Conservation (phyloP, 2,797 vertebrate genomes). For the Rhyacichthys aspro region DNA sequence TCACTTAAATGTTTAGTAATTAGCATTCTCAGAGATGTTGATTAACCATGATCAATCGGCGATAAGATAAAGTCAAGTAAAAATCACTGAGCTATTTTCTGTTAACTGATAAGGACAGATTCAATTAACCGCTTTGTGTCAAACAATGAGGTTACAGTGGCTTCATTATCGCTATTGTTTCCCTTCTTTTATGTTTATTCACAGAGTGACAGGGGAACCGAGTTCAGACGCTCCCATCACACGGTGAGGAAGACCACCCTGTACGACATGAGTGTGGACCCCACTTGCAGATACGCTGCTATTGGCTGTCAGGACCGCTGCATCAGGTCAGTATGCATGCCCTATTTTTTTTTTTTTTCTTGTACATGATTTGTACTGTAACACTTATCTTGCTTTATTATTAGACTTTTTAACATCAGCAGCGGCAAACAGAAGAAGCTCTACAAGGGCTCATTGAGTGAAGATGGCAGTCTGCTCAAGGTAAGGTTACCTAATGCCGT, state of each 20-base stretch:
- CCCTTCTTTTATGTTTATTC: neutral
- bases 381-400: neutral
- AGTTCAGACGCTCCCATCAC: constrained; percentile 92
- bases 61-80: neutral
- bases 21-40: no score
- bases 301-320: constrained; percentile 94
- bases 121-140: neutral
- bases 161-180: neutral
- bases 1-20: no score
- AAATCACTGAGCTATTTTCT: neutral
- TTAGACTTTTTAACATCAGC: constrained; percentile 94
- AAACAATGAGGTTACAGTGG: neutral
- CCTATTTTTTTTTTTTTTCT: neutral
- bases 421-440: constrained; percentile 96
- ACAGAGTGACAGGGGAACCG: constrained; percentile 85
- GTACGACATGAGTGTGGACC: constrained; percentile 93
- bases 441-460: constrained; percentile 91
- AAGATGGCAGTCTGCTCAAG: constrained; percentile 93
- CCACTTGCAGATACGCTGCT: constrained; percentile 90
- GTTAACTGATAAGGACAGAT: neutral
- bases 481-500: constrained; percentile 66
- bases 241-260: constrained; percentile 91
- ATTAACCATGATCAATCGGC: neutral
- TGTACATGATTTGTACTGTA: neutral
- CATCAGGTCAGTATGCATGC: constrained; percentile 81